Conservation (phyloP, 2,113 vertebrate species). For the Callorhinus ursinus region DNA sequence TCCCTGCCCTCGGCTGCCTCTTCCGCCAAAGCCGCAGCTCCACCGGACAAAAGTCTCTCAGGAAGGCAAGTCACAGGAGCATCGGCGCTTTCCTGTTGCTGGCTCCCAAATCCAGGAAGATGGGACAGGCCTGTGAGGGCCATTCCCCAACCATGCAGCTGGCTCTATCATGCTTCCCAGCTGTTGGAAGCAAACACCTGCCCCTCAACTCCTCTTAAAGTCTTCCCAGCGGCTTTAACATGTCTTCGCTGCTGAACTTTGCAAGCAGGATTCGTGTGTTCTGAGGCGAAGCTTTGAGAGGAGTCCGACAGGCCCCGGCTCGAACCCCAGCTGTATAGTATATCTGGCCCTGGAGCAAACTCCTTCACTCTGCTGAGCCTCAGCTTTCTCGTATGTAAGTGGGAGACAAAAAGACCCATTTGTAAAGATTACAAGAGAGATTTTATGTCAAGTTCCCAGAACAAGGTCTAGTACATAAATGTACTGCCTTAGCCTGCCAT, state of each 20-base stretch:
- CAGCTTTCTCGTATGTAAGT: not conserved
- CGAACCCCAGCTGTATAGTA: not conserved
- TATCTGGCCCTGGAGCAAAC: not conserved
- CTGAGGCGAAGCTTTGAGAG: not conserved
- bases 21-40: not conserved
- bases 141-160: not conserved
- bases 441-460: not conserved
- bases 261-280: not conserved
- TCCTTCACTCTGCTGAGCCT: not conserved
- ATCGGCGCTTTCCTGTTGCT: fast-evolving
- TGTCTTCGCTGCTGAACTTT: not conserved
- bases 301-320: not conserved
- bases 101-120: not conserved
- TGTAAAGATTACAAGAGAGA: not conserved
- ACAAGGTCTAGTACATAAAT: not conserved
- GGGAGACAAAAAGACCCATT: not conserved
- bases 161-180: not conserved
- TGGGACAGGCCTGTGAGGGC: not conserved
- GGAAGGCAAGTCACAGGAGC: not conserved
- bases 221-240: not conserved
- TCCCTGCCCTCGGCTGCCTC: not conserved
- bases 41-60: not conserved
- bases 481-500: not conserved
- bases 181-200: not conserved
- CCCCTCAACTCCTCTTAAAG: not conserved